Evolutionary conservation across 2,797 vertebrate species (phyloP).

Genomic region (Thamnophis elegans): DNA sequence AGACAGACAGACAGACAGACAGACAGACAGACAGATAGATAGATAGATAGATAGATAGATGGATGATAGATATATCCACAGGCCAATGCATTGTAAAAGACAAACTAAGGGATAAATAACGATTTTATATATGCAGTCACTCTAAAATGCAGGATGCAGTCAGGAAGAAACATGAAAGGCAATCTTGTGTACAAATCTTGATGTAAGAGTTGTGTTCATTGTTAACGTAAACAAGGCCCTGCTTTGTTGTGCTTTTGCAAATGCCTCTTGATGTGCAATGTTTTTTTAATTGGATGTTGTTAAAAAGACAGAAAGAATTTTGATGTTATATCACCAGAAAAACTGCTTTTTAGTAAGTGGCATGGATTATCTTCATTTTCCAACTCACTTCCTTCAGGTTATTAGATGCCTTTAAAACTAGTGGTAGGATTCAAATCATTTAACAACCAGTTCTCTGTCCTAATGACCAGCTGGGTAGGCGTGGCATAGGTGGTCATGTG

Average conservation of each 20-base stretch:
- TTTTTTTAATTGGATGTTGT: neutral
- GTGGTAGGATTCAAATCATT: no score
- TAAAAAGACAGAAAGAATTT: neutral
- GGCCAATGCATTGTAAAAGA: neutral
- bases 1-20: neutral
- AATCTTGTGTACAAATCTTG: neutral
- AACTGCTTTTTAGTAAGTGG: neutral
- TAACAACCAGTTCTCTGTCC: no score
- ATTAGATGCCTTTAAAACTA: neutral
- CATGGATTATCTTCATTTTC: neutral
- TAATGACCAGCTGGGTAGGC: no score
- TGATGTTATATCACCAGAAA: neutral
- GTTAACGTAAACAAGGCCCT: neutral
- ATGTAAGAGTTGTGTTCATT: neutral
- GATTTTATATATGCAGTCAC: neutral
- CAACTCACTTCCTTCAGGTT: neutral
- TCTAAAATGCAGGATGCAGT: neutral
- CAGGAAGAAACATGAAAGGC: neutral
- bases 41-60: no score
- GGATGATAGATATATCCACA: neutral
- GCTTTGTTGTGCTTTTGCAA: neutral
- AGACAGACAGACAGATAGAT: no score
- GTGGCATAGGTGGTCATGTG: no score
- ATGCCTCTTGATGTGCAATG: neutral
- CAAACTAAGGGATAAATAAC: neutral